These are phyloP conservation scores for Eupelmus urozonus DNA, from an alignment of 2,888 invertebrate species.

Conservation along the genomic window DNA sequence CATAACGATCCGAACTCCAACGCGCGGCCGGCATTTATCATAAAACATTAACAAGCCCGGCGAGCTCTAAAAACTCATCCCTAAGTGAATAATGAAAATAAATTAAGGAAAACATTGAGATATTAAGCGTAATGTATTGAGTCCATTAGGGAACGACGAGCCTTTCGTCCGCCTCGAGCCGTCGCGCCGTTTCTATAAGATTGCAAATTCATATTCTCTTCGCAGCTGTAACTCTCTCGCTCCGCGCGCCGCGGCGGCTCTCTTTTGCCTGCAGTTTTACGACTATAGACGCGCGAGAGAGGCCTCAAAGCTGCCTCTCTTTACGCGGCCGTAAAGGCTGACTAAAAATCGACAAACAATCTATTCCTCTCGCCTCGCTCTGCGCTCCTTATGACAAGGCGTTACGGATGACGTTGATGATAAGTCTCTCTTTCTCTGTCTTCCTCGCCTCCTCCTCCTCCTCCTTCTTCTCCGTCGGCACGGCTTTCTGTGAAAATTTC, in stretches of 20 bases:
- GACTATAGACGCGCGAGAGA: conserved; percentile 38
- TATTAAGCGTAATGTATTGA: conserved; percentile 8
- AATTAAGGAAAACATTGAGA: background rate
- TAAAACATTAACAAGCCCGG: background rate
- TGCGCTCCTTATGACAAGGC: conserved; percentile 62
- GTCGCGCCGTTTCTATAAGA: background rate
- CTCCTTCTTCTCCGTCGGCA: conserved; percentile 52
- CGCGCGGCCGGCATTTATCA: too few species aligned
- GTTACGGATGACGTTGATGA: conserved; percentile 64
- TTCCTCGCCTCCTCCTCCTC: conserved; percentile 54
- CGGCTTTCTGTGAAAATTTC: conserved; percentile 75
- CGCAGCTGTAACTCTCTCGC: conserved; percentile 22
- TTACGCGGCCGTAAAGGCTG: conserved; percentile 67
- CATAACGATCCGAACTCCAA: too few species aligned
- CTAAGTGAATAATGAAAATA: conserved; percentile 2
- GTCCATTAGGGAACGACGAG: background rate
- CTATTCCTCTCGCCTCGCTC: conserved; percentile 65
- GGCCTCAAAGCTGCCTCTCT: conserved; percentile 62
- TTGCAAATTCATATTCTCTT: conserved; percentile 37
- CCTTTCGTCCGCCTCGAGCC: too few species aligned
- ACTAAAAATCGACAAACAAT: conserved; percentile 74
- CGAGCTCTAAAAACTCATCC: background rate
- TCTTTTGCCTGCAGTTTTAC: conserved; percentile 32
- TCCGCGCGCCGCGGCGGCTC: conserved; percentile 16
- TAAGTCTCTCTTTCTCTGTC: conserved; percentile 61